A percentile compares a stretch with the other conserved stretches of the same genome.
These are phyloP conservation scores for Gymnoscelis rufifasciata DNA, from an alignment of 2,888 invertebrate genomes.

Conservation along the genomic window DNA sequence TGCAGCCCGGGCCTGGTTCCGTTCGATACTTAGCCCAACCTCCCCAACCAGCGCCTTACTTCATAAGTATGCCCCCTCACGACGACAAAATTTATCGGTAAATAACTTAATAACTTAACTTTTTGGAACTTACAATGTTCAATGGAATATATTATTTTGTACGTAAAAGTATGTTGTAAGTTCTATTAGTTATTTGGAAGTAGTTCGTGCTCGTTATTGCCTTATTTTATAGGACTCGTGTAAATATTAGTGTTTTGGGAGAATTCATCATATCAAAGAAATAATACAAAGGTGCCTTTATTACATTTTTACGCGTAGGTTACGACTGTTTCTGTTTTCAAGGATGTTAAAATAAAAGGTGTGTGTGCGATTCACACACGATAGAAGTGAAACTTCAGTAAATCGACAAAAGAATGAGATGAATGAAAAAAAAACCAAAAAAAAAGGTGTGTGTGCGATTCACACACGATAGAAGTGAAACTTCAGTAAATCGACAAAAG, in stretches of 20 bases:
- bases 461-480: too few species aligned
- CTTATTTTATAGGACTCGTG: conserved; percentile 33
- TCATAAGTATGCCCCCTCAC: conserved; percentile 80
- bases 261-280: conserved; percentile 37
- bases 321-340: too few species aligned
- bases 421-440: too few species aligned
- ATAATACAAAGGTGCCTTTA: conserved; percentile 12
- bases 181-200: background rate
- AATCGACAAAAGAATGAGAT: too few species aligned
- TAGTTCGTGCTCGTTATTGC: background rate
- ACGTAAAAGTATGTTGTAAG: background rate
- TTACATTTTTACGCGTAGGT: conserved; percentile 45
- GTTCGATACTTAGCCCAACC: conserved; percentile 79
- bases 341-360: too few species aligned
- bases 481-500: too few species aligned
- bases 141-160: background rate
- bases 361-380: too few species aligned
- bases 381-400: too few species aligned
- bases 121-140: background rate
- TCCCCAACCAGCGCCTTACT: conserved; percentile 81
- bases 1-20: conserved; percentile 74
- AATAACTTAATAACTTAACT: background rate
- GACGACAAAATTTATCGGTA: conserved; percentile 84
- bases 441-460: too few species aligned
- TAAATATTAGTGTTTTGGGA: conserved; percentile 43